A percentile compares a stretch with the other conserved stretches of the same genome.
Evolutionary conservation across 2,113 vertebrate species (phyloP).

Genomic region (Ictalurus punctatus): DNA sequence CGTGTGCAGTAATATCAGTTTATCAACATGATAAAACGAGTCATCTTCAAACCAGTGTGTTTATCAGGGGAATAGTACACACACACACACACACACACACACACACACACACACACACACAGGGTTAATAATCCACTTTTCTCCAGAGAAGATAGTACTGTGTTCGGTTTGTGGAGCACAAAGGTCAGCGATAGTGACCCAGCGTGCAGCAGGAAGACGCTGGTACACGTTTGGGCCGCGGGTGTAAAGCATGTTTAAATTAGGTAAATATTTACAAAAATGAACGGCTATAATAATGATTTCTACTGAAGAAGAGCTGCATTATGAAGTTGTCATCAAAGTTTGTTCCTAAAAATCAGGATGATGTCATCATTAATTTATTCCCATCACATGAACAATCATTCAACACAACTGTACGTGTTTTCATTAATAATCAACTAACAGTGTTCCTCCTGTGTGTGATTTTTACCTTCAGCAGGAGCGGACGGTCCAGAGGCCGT

Average conservation of each 20-base stretch:
- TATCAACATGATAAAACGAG: neutral
- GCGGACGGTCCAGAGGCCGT: constrained; percentile 39
- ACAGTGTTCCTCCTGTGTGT: neutral
- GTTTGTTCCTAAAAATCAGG: neutral
- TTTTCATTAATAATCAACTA: neutral
- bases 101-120: neutral
- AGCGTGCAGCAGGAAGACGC: neutral
- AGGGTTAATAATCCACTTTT: neutral
- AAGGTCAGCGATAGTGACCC: neutral
- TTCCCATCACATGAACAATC: neutral
- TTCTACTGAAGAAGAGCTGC: neutral
- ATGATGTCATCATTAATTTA: neutral
- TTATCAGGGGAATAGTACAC: neutral
- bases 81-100: neutral
- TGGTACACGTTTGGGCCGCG: neutral
- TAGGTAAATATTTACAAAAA: neutral
- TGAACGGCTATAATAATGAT: neutral
- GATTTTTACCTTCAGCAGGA: constrained; percentile 61
- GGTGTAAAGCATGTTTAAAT: neutral
- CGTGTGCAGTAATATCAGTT: neutral
- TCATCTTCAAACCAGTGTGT: neutral
- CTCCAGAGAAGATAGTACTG: neutral
- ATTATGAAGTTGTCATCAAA: neutral
- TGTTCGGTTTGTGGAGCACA: neutral
- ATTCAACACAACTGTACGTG: neutral